Conservation (phyloP, 2,888 invertebrate genomes). For the Chorisops tibialis region DNA sequence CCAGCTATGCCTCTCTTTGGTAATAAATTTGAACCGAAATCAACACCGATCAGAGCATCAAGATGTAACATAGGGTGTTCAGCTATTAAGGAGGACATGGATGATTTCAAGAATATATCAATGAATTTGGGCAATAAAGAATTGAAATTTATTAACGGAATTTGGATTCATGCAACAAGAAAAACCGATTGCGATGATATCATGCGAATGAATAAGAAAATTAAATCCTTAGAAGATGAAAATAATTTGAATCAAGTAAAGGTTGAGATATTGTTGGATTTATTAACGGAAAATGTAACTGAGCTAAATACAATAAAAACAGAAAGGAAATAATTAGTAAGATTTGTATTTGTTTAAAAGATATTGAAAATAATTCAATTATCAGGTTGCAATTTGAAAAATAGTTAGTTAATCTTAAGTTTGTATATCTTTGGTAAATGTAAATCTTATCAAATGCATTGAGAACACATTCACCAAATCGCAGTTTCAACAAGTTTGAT, state of each 20-base stretch:
- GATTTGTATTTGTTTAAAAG: background rate
- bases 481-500: too few species aligned
- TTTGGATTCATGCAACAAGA: constrained; percentile 46
- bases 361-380: background rate
- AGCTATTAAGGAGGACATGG: constrained; percentile 44
- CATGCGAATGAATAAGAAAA: constrained; percentile 42
- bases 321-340: background rate
- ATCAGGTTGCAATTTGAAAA: too few species aligned
- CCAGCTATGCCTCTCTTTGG: constrained; percentile 48
- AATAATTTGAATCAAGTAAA: constrained; percentile 49
- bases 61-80: constrained; percentile 47
- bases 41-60: constrained; percentile 42
- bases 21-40: constrained; percentile 49
- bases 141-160: constrained; percentile 48
- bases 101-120: constrained; percentile 46
- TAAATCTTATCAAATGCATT: too few species aligned
- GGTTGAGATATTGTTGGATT: constrained; percentile 48
- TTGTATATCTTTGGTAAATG: too few species aligned
- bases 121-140: constrained; percentile 47
- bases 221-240: constrained; percentile 46
- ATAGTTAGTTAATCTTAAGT: too few species aligned
- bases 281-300: constrained; percentile 47
- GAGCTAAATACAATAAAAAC: constrained; percentile 40
- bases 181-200: constrained; percentile 45
- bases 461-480: too few species aligned